Base-by-base conservation (phyloP, 2,113 vertebrate species). In the Orthonyx spaldingii region DNA sequence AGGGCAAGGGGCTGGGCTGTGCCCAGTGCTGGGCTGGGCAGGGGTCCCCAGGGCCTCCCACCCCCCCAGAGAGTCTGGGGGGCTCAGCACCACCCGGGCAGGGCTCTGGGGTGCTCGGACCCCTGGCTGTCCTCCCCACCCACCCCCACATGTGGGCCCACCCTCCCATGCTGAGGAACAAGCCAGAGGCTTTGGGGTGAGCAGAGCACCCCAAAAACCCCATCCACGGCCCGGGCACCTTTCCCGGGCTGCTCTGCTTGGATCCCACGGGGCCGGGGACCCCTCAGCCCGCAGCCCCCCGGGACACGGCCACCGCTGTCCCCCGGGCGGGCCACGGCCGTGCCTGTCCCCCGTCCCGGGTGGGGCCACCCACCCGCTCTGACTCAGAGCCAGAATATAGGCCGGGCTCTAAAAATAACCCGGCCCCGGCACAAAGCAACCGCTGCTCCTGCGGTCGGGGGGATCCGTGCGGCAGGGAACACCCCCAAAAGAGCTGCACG, bases 311-410 rank as follows among this genome's bases (percentile, higher is more conserved):
- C 91, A 53, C 3, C 17, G 0, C 16, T 22, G 42, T 37, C 72
- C 78, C 88, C 61, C 17, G n/a, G 21, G 59, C 18, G 2, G 90
- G 65, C 28, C 87, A 15, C 4, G 19, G 37, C 1, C 1, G 72
- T 44, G 46, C 37, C 64, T 3, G 74, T 80, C 23, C 76, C 86
- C 85, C 16, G 24, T 28, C 93, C 84, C 89, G 44, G 55, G 84
- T 77, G 91, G 80, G 91, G 91, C 93, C 93, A 96, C 94, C 95
- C 94, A 92, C 93, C 93, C 53, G 86, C 93, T 88, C 93, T 95
- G 96, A 96, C 87, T 96, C 94, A 96, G 96, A 96, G 83, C 91
- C 86, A 94, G 94, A 96, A 96, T 96, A 41, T 92, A 96, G 94
- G 94, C 89, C 93, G 87, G 90, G 10, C 84, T 90, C 96, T 94